Evolutionary conservation across 2,113 vertebrate genomes (phyloP).

Genomic region (Craseonycteris thonglongyai): DNA sequence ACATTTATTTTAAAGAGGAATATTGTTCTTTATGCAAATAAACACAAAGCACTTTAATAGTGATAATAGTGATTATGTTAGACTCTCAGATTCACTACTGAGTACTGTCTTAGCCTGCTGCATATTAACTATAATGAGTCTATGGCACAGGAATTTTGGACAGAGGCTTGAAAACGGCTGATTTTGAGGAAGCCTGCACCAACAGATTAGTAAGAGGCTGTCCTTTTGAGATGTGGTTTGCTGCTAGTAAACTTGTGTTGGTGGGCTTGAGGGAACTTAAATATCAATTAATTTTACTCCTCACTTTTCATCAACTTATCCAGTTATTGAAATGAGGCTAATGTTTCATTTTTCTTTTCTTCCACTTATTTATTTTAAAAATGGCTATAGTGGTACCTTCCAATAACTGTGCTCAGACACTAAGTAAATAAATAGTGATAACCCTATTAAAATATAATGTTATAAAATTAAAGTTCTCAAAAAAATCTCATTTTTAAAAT

Average conservation of each 20-base stretch:
- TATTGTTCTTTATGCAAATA: background rate
- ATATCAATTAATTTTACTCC: background rate
- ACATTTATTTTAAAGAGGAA: background rate
- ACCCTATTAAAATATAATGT: background rate
- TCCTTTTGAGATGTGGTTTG: background rate
- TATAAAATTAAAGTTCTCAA: background rate
- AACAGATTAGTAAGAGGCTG: background rate
- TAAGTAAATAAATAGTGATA: background rate
- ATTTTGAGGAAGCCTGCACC: background rate
- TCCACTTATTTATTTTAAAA: background rate
- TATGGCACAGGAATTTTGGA: background rate
- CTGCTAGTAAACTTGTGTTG: background rate
- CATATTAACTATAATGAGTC: background rate
- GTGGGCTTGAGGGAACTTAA: background rate
- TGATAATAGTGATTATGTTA: background rate
- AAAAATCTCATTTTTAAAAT: background rate
- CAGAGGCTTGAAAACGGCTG: background rate
- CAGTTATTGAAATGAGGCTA: background rate
- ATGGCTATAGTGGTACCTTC: background rate
- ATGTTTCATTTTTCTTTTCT: background rate
- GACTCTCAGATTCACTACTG: background rate
- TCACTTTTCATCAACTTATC: background rate
- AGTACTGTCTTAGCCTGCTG: background rate
- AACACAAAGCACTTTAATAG: slow-evolving; percentile 11
- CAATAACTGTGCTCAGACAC: background rate